Conservation (phyloP, 2,888 invertebrate species). For the Macrosoma leucophasiata region DNA sequence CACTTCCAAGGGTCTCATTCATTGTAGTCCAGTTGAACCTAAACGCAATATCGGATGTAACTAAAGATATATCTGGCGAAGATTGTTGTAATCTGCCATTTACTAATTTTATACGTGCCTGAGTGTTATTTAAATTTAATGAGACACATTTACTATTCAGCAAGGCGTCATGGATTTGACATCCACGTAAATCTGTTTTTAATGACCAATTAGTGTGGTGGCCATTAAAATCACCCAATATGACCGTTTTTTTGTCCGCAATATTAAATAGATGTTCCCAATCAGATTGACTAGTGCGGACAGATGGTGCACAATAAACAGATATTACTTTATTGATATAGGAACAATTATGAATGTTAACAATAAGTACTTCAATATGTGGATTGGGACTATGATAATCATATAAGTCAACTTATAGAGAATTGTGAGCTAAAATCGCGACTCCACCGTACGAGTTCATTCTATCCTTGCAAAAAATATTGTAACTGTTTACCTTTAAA, state of each 20-base stretch:
- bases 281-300: neutral
- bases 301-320: slow-evolving; percentile 12
- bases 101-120: slow-evolving; percentile 17
- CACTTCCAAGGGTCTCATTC: slow-evolving; percentile 21
- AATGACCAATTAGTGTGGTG: slow-evolving; percentile 26
- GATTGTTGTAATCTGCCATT: slow-evolving; percentile 17
- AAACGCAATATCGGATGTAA: slow-evolving; percentile 12
- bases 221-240: slow-evolving; percentile 20
- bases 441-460: slow-evolving; percentile 5
- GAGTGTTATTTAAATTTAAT: slow-evolving; percentile 15
- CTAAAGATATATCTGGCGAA: slow-evolving; percentile 21
- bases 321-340: slow-evolving; percentile 1
- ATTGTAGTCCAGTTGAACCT: slow-evolving; percentile 13
- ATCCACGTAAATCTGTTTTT: slow-evolving; percentile 21
- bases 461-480: slow-evolving; percentile 2
- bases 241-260: neutral
- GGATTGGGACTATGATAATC: neutral
- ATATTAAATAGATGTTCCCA: slow-evolving; percentile 12
- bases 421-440: slow-evolving; percentile 3
- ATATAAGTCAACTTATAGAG: neutral
- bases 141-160: slow-evolving; percentile 10
- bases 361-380: slow-evolving; percentile 8
- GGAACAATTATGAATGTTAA: slow-evolving; percentile 11
- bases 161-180: slow-evolving; percentile 17
- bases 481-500: slow-evolving; percentile 1